Evolutionary conservation across 2,113 vertebrate species (phyloP).

Genomic region (Gracilinanus agilis): DNA sequence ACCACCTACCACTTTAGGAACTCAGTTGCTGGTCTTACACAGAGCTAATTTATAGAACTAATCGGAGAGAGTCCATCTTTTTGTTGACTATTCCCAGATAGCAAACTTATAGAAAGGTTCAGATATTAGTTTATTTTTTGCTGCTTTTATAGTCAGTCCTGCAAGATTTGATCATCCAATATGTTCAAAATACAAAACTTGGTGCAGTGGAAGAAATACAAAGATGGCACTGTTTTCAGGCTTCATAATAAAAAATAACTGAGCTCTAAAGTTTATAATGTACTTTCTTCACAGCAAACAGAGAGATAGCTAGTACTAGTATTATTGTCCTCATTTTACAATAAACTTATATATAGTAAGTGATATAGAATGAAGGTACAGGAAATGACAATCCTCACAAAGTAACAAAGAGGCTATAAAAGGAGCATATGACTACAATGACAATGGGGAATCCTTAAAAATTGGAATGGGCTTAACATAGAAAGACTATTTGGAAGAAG

Average conservation of each 20-base stretch:
- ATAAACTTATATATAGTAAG: not conserved
- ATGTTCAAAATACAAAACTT: not conserved
- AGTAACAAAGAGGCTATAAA: not conserved
- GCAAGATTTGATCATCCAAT: not conserved
- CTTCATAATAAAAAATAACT: not conserved
- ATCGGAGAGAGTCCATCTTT: not conserved
- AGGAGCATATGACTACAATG: not conserved
- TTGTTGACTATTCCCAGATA: not conserved
- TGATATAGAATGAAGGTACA: not conserved
- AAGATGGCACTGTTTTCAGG: not conserved
- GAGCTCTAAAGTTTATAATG: not conserved
- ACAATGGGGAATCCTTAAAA: not conserved
- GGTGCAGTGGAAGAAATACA: not conserved
- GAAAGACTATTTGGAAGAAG: not conserved
- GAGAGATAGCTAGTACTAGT: not conserved
- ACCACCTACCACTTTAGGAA: not conserved
- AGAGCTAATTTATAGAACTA: not conserved
- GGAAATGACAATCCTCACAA: not conserved
- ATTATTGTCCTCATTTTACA: not conserved
- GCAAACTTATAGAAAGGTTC: not conserved
- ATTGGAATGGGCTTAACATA: not conserved
- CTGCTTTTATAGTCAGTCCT: not conserved
- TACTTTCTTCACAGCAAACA: not conserved
- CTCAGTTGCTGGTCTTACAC: not conserved
- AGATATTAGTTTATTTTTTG: not conserved